Base-by-base conservation (phyloP, 2,797 vertebrate genomes). In the Tapirus indicus region DNA sequence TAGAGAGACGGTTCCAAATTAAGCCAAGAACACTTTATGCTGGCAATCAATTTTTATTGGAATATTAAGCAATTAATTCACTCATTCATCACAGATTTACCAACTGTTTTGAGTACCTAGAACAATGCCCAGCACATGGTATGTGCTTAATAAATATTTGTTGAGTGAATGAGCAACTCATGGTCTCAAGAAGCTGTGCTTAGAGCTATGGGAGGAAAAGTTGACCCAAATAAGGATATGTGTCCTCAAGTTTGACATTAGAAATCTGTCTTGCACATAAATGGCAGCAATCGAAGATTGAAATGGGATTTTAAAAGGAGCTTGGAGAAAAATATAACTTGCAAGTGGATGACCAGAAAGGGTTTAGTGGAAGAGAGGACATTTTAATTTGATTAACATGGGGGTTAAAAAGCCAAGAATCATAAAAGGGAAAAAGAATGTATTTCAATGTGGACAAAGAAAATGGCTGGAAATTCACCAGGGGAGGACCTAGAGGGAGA, bases 81-180 rank as follows among this genome's bases (percentile, higher is more conserved):
- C 6, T 3, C 13, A 3, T 72, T 77, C 0, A 2, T 56, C 23
- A 7, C 10, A 8, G n/a, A 66, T 32, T 27, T 13, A 7, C 29
- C 66, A 2, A 2, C 7, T 6, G n/a, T 20, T 41, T n/a, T 18
- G 27, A 18, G 7, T 25, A 13, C 49, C 14, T 52, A 38, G 14
- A 60, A 66, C 10, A 27, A 14, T 21, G 7, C 27, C 7, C 21
- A 1, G 3, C 12, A 8, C 5, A 29, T 7, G 17, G 1, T 3
- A 14, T 35, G 29, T 32, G n/a, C 21, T 54, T 35, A 0, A 0
- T 35, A n/a, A 32, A 6, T 41, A 49, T 41, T 54, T 82, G 17
- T 69, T 38, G 54, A 29, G 5, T 49, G 56, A n/a, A 32, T 17
- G n/a, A 27, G 14, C 27, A 23, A 11, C 5, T 58, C 12, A 11